Conservation (phyloP, 2,888 invertebrate genomes). For the Drosophila austrosaltans region DNA sequence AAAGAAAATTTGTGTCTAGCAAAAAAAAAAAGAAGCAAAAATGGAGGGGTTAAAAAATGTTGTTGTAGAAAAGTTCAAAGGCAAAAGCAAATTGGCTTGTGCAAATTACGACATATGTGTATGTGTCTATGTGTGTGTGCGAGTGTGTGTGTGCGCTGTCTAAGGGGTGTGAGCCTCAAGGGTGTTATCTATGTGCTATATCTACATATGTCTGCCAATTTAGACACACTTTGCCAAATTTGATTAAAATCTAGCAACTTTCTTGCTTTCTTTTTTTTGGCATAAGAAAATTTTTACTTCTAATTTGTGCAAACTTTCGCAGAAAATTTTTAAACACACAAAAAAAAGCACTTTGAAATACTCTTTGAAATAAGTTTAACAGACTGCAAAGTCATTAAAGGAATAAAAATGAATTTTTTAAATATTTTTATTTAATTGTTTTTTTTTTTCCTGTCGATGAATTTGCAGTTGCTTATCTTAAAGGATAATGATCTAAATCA, state of each 20-base stretch:
- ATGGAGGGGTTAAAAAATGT: constrained; percentile 64
- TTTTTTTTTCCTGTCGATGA: too few species aligned
- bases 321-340: neutral
- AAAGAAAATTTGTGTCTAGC: constrained; percentile 2
- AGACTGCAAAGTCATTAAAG: neutral
- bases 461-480: too few species aligned
- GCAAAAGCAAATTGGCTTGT: constrained; percentile 67
- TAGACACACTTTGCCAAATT: constrained; percentile 77
- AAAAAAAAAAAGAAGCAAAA: constrained; percentile 16
- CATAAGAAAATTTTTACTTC: constrained; percentile 38
- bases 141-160: neutral
- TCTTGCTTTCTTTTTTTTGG: constrained; percentile 23
- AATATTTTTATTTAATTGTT: too few species aligned
- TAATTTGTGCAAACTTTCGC: constrained; percentile 61
- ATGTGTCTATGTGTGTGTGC: constrained; percentile 12
- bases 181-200: constrained; percentile 28
- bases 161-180: constrained; percentile 23
- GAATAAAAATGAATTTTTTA: too few species aligned
- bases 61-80: constrained; percentile 74
- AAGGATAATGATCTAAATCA: too few species aligned
- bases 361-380: neutral
- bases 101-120: constrained; percentile 72
- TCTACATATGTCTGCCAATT: constrained; percentile 63
- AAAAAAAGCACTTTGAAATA: constrained; percentile 1
- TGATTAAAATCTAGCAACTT: constrained; percentile 71